Evolutionary conservation across 2,888 invertebrate species (phyloP).

Genomic region (Aspidapion aeneum): DNA sequence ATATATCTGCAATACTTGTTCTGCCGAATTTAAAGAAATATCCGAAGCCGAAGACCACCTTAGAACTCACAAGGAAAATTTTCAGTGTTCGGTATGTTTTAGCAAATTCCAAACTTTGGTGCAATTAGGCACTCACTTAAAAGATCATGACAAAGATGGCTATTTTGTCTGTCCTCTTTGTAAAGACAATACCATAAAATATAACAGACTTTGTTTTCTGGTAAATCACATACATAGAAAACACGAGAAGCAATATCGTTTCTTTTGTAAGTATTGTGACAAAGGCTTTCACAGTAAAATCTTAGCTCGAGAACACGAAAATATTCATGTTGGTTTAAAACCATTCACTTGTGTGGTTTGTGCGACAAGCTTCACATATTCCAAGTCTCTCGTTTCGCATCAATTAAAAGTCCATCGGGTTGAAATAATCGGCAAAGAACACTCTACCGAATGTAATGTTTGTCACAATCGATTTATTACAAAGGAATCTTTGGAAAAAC

Average conservation of each 20-base stretch:
- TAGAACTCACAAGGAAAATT: conserved; percentile 40
- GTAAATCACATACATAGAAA: conserved; percentile 40
- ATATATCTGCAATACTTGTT: conserved; percentile 36
- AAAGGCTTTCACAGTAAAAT: conserved; percentile 55
- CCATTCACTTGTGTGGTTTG: conserved; percentile 54
- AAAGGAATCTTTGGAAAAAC: conserved; percentile 46
- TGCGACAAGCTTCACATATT: conserved; percentile 51
- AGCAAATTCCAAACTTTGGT: conserved; percentile 40
- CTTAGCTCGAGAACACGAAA: conserved; percentile 54
- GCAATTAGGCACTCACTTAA: conserved; percentile 39
- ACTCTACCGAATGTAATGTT: conserved; percentile 44
- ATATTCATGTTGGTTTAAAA: conserved; percentile 52
- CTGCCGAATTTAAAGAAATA: conserved; percentile 33
- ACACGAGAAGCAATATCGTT: conserved; percentile 46
- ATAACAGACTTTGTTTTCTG: conserved; percentile 36
- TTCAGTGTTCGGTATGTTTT: conserved; percentile 45
- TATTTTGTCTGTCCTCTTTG: conserved; percentile 41
- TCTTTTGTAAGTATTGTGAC: conserved; percentile 53
- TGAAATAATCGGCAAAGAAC: conserved; percentile 46
- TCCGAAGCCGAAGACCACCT: conserved; percentile 37
- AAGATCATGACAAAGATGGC: conserved; percentile 36
- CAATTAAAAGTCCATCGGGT: conserved; percentile 41
- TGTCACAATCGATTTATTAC: conserved; percentile 41
- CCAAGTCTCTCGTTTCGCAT: conserved; percentile 42
- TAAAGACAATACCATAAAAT: conserved; percentile 35